These are phyloP conservation scores for Chelon auratus DNA, from an alignment of 2,797 vertebrate genomes.

Conservation along the genomic window DNA sequence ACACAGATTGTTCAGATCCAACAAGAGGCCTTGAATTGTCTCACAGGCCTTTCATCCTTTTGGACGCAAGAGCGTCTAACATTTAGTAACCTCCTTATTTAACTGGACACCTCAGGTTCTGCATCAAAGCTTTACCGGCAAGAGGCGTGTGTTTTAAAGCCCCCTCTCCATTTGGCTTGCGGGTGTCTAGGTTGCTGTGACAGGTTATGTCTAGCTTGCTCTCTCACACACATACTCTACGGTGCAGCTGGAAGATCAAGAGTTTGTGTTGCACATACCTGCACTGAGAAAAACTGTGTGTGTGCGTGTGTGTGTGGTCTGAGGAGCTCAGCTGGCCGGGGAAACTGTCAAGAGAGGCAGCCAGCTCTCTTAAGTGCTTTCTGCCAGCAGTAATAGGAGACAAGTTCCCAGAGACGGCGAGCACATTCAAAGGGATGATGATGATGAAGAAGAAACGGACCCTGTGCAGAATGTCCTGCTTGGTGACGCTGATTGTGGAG, in stretches of 20 bases:
- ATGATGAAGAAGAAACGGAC: slow-evolving; percentile 57
- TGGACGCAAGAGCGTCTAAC: slow-evolving; percentile 15
- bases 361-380: slow-evolving; percentile 40
- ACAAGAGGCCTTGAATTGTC: slow-evolving; percentile 1
- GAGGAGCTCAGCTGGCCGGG: slow-evolving; percentile 58
- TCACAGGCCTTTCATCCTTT: slow-evolving; percentile 8
- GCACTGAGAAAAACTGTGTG: slow-evolving; percentile 33
- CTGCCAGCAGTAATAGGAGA: slow-evolving; percentile 20
- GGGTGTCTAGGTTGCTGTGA: slow-evolving; percentile 56
- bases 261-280: slow-evolving; percentile 65
- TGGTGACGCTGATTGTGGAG: slow-evolving; percentile 74
- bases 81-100: slow-evolving; percentile 19
- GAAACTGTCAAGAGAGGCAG: slow-evolving; percentile 49
- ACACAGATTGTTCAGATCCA: slow-evolving; percentile 18
- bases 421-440: slow-evolving; percentile 21
- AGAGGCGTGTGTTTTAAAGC: slow-evolving; percentile 63
- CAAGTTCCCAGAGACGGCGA: slow-evolving; percentile 27
- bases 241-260: slow-evolving; percentile 59
- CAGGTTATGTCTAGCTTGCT: slow-evolving; percentile 53
- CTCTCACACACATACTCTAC: slow-evolving; percentile 21
- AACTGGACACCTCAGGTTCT: slow-evolving; percentile 44
- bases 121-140: slow-evolving; percentile 59
- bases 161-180: slow-evolving; percentile 60
- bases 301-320: slow-evolving; percentile 62
- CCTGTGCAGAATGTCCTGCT: slow-evolving; percentile 65